Base-by-base conservation (phyloP, 1,140 invertebrate genomes). In the Agrypnia vestita region DNA sequence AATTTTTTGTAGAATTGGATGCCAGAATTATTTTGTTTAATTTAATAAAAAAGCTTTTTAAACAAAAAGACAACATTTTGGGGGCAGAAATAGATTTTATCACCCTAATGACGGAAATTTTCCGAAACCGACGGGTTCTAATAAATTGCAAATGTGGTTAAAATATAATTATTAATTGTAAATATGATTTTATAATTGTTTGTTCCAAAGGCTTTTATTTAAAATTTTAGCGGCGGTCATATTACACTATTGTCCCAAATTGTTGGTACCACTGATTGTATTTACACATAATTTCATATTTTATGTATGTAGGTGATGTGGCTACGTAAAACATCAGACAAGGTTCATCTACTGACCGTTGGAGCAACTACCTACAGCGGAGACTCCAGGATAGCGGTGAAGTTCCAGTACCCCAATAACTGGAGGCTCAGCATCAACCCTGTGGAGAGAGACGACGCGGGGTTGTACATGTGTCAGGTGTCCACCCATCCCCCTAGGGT, bases 381-480 rank as follows among this genome's bases (percentile, higher is more conserved):
- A 0, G 94, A 95, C 85, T 90, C 91, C 44, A 90, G 94, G 59
- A 92, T 94, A 80, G 91, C 91, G 19, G 91, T 95, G 49, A 93
- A 93, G 83, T 95, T 94, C 86, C 93, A 95, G 84, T 95, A 97
- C 86, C 94, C 95, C 11, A 95, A 95, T 87, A 96, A 96, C 87
- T 96, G 94, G 94, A 92, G 94, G 79, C 87, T 96, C 49, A 92
- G 94, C 86, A 95, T 96, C 75, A 92, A 93, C 82, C 95, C 94
- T 83, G 94, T 94, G 25, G 93, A 92, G 59, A 90, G 91, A 73
- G 90, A 92, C 56, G 95, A 96, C 84, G 94, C 93, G 25, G 95
- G 95, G 13, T 88, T 94, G 11, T 96, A 96, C 87, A 94, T 96
- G 90, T 96, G 95, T 87, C 95, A 96, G 92, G 94, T 96, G 84